phyloP scores from a whole-genome alignment of 2,113 vertebrate genomes.

The Naja naja region DNA sequence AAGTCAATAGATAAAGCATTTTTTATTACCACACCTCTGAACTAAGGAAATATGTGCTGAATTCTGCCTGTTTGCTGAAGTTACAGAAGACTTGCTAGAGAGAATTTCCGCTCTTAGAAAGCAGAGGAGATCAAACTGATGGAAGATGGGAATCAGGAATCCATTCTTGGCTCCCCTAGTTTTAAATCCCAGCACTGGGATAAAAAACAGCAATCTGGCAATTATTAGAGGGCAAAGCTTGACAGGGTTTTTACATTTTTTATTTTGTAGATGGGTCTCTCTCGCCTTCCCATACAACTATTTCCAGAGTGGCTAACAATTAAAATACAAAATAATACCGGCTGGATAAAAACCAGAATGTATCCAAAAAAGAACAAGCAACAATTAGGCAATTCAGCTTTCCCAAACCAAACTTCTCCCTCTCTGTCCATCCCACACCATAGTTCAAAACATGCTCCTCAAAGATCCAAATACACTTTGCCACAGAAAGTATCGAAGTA shows the following conservation, averaged over 20 bases:
- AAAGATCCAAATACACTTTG: neutral
- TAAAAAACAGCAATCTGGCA: neutral
- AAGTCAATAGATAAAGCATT: neutral
- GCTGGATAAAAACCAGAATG: neutral
- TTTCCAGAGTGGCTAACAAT: neutral
- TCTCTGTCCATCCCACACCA: neutral
- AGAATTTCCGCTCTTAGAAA: neutral
- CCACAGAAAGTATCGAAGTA: neutral
- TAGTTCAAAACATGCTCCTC: neutral
- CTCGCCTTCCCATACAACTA: neutral
- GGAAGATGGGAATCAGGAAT: neutral
- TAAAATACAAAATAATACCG: neutral
- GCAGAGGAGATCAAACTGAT: neutral
- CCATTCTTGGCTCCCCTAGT: neutral
- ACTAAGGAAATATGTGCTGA: neutral
- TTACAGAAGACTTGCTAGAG: neutral
- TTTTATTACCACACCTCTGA: neutral
- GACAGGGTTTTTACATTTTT: neutral
- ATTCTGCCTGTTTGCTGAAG: neutral
- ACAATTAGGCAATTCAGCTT: neutral
- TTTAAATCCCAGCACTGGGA: neutral
- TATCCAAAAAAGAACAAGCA: neutral
- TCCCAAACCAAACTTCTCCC: neutral
- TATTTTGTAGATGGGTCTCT: neutral
- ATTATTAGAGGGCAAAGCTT: neutral